These are phyloP conservation scores for Agonopterix arenella DNA, from an alignment of 2,888 invertebrate species.

Conservation along the genomic window DNA sequence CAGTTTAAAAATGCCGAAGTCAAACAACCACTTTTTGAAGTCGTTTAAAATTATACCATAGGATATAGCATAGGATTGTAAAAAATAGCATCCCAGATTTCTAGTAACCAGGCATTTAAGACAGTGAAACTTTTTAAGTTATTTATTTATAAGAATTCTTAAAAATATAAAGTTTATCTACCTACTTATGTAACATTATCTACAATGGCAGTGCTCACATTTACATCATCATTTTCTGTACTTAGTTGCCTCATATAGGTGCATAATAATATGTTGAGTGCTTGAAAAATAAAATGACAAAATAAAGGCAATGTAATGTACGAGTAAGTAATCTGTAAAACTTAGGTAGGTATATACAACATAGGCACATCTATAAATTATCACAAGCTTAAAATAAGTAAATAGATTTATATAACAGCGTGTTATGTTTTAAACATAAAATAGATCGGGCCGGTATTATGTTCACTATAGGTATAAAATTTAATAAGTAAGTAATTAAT, in stretches of 20 bases:
- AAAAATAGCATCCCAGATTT: background rate
- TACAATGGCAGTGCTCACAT: conserved; percentile 65
- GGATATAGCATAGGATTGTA: background rate
- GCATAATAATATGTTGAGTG: too few species aligned
- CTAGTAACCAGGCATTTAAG: background rate
- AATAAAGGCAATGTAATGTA: too few species aligned
- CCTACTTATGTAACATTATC: conserved; percentile 40
- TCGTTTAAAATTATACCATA: too few species aligned
- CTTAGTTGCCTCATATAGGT: too few species aligned
- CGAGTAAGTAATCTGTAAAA: background rate
- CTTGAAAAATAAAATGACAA: too few species aligned
- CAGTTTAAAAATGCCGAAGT: too few species aligned
- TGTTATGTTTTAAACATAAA: too few species aligned
- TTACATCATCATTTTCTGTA: background rate
- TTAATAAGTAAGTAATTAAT: too few species aligned
- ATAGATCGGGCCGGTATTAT: too few species aligned
- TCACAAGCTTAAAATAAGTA: conserved; percentile 4
- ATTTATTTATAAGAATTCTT: conserved; percentile 16
- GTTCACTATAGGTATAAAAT: too few species aligned
- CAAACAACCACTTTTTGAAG: too few species aligned
- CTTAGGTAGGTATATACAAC: conserved; percentile 1
- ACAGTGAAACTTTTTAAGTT: conserved; percentile 5
- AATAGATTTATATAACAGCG: too few species aligned
- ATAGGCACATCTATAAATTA: conserved; percentile 2
- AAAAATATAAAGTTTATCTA: conserved; percentile 18